Conservation (phyloP, 2,888 invertebrate species). For the Atrina japonica region DNA sequence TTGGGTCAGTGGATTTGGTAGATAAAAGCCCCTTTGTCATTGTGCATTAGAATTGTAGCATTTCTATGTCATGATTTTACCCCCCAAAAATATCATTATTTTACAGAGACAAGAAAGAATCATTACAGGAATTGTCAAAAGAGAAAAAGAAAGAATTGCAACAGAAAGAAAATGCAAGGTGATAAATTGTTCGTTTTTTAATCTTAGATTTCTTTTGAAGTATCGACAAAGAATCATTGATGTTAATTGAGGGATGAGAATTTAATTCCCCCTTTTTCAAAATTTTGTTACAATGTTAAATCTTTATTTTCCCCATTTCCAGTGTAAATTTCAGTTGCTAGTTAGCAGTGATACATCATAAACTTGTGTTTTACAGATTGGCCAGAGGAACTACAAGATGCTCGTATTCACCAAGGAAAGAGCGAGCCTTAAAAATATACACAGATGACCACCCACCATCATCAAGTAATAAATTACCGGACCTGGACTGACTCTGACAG, state of each 20-base stretch:
- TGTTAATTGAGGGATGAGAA: background rate
- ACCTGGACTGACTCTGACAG: conserved; percentile 51
- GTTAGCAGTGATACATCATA: no score
- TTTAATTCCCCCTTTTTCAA: no score
- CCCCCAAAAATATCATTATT: no score
- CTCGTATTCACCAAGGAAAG: conserved; percentile 84
- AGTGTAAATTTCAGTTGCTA: no score
- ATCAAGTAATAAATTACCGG: conserved; percentile 39
- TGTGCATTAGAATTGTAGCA: no score
- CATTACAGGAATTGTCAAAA: conserved; percentile 83
- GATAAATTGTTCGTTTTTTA: no score
- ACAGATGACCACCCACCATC: conserved; percentile 81
- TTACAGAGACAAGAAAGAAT: conserved; percentile 85
- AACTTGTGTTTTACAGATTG: conserved; percentile 55
- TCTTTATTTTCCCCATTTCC: no score
- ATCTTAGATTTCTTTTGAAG: no score
- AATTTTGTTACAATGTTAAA: no score
- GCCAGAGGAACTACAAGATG: conserved; percentile 58
- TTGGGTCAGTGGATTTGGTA: no score
- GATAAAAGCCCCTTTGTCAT: no score
- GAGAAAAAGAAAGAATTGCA: conserved; percentile 85
- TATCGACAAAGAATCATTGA: background rate
- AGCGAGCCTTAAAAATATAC: conserved; percentile 88
- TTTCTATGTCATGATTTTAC: no score
- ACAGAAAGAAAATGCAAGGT: conserved; percentile 83